Conservation (phyloP, 92 coral and sea anemone species). For the Hydrozoanthus gracilis region DNA sequence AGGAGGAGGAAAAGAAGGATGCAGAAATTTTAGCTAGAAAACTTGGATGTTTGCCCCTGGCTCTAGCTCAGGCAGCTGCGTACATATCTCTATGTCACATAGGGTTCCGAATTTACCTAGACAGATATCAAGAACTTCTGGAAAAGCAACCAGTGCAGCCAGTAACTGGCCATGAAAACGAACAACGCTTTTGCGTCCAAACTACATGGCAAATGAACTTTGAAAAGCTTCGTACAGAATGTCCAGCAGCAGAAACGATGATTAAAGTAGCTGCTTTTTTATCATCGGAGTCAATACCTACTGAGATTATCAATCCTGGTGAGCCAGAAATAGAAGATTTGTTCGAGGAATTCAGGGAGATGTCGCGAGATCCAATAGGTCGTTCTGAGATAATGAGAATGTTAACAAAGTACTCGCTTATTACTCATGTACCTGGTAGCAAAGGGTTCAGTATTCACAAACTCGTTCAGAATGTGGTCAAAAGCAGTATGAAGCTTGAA, state of each 20-base stretch:
- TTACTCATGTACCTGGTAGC: background rate
- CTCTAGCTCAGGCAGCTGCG: constrained; percentile 1
- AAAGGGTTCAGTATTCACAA: background rate
- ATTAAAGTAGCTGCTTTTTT: constrained; percentile 28
- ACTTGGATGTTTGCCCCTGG: constrained; percentile 15
- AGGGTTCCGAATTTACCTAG: too few species aligned
- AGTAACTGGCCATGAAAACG: constrained; percentile 34
- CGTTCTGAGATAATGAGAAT: background rate
- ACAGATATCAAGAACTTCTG: background rate
- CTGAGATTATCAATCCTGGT: constrained; percentile 32
- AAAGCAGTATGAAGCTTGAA: background rate
- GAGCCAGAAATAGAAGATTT: constrained; percentile 14
- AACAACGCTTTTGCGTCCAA: constrained; percentile 55
- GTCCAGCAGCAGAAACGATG: constrained; percentile 12
- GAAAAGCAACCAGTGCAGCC: constrained; percentile 20
- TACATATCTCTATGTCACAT: too few species aligned
- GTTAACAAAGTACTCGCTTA: constrained; percentile 18
- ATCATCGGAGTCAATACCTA: constrained; percentile 11
- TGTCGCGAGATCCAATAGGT: background rate
- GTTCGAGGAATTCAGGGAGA: background rate
- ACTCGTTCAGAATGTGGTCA: constrained; percentile 36
- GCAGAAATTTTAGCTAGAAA: background rate
- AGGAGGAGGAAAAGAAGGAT: background rate
- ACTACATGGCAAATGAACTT: constrained; percentile 68
- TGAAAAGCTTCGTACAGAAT: constrained; percentile 31